These are phyloP conservation scores for Psylliodes chrysocephalus DNA, from an alignment of 2,888 invertebrate species.

Conservation along the genomic window DNA sequence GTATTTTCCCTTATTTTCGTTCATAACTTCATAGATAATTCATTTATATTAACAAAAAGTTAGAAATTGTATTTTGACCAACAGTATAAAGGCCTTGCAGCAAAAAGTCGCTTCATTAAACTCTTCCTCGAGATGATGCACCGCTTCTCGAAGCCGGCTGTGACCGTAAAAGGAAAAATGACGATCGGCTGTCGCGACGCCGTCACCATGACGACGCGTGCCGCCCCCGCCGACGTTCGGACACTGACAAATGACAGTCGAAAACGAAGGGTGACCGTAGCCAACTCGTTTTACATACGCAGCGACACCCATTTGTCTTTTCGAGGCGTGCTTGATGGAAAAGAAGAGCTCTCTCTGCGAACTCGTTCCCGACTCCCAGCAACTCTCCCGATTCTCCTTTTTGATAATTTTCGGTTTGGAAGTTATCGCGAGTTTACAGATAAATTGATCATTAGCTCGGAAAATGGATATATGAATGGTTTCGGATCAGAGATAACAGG, in stretches of 20 bases:
- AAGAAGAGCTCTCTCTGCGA: background rate
- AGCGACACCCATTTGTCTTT: slow-evolving; percentile 66
- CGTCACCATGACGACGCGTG: slow-evolving; percentile 59
- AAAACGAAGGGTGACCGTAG: slow-evolving; percentile 61
- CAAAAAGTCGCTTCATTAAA: no score
- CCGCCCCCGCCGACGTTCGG: slow-evolving; percentile 60
- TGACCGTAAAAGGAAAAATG: slow-evolving; percentile 38
- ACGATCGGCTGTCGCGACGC: slow-evolving; percentile 46
- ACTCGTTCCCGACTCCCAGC: background rate
- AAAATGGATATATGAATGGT: no score
- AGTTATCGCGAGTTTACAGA: no score
- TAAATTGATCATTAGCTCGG: no score
- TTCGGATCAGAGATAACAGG: no score
- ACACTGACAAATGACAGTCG: slow-evolving; percentile 66
- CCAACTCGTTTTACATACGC: slow-evolving; percentile 66
- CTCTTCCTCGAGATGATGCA: background rate
- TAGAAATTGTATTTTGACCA: no score
- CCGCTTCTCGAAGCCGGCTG: background rate
- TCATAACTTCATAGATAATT: no score
- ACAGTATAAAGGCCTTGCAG: no score
- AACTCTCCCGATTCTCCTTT: background rate
- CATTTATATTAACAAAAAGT: no score
- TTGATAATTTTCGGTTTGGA: background rate
- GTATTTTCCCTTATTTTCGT: no score
- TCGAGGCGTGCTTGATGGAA: slow-evolving; percentile 45